phyloP scores from a whole-genome alignment of 1,140 invertebrate genomes.

The Pogonomyrmex barbatus region DNA sequence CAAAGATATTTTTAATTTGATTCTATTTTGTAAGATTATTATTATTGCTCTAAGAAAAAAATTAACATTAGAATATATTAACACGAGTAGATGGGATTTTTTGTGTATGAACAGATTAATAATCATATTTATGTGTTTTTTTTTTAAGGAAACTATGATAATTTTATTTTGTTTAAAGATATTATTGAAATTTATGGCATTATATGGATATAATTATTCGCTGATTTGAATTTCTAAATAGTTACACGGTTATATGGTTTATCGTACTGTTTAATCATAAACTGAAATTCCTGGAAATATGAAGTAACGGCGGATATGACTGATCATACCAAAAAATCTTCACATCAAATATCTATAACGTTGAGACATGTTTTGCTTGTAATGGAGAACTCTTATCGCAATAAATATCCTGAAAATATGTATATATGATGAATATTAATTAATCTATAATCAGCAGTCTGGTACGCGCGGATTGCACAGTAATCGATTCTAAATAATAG shows the following conservation, averaged over 20 bases:
- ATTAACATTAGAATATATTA: not conserved
- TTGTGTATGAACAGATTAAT: not conserved
- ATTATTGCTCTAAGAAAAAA: not conserved
- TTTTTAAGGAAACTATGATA: not conserved
- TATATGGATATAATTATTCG: not conserved
- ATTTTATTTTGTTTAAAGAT: not conserved
- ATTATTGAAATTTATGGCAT: not conserved
- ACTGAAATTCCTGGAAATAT: constrained; percentile 3
- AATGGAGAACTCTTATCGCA: not conserved
- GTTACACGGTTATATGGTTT: constrained; percentile 18
- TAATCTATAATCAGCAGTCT: constrained; percentile 18
- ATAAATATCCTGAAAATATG: constrained; percentile 28
- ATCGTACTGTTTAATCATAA: constrained; percentile 32
- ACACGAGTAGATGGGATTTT: not conserved
- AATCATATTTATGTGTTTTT: not conserved
- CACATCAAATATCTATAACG: not conserved
- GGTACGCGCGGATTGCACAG: not conserved
- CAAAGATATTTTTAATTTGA: not conserved
- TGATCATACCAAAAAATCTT: constrained; percentile 40
- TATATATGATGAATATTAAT: not conserved
- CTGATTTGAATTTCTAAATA: constrained; percentile 33
- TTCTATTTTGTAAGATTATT: not conserved
- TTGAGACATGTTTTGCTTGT: not conserved
- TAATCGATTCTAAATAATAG: constrained; percentile 42
- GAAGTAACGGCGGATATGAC: constrained; percentile 51